Base-by-base conservation (phyloP, 2,888 invertebrate species). In the Junonia oenone region DNA sequence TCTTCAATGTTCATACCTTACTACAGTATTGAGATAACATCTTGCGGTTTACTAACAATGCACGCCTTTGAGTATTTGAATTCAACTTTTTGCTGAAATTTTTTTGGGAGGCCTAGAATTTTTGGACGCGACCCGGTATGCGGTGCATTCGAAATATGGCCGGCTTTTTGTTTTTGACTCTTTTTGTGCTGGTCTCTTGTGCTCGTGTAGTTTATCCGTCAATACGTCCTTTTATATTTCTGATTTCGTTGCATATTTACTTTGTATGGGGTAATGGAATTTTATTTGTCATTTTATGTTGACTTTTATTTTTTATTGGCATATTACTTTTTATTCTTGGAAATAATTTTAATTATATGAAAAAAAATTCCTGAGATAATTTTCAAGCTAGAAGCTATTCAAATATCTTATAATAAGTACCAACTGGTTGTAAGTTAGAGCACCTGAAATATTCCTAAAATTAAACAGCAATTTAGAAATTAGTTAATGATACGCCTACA, bases 21-120 rank as follows among this genome's bases (percentile, higher is more conserved):
- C 51, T 69, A 72, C 68, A 63, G 66, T 78, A 79, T 78, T 76
- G 76, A 79, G 73, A 70, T 65, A 62, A 68, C 66, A 46, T 59
- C 51, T 68, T 74, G 67, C 35, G 62, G 58, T 47, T 33, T 52
- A 37, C 53, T 51, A 62, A 57, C 61, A 59, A 56, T 57, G 51
- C 57, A 48, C 19, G 51, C 48, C 45, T 50, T 40, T 45, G 51
- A 53, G 33, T 40, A 40, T 46, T 43, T 11, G 14, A 1, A 35
- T 22, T n/a, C 15, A 51, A 50, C 54, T 53, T 53, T 56, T 48
- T 49, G 54, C 19, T 48, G 22, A 27, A 43, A 59, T 56, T 19
- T 19, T 40, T 59, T 51, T 33, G 33, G 14, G 35, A 15, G 29
- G 47, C 43, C 15, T 47, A 15, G 54, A 55, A 47, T 55, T 47